These are phyloP conservation scores for Catocala nupta DNA, from an alignment of 2,888 invertebrate species.

Conservation along the genomic window DNA sequence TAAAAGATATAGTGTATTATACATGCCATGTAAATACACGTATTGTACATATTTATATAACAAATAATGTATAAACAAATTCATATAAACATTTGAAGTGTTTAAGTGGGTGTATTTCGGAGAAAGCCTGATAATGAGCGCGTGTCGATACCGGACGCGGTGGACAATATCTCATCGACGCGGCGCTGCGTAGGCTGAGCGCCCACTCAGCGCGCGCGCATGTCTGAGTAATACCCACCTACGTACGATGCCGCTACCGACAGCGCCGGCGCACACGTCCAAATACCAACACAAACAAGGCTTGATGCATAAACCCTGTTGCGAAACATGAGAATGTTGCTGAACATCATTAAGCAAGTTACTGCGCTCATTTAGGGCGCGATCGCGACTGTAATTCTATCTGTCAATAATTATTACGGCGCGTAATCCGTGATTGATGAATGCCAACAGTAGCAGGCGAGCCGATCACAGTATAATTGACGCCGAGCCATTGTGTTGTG, in stretches of 20 bases:
- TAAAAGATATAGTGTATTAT: no score
- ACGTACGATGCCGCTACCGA: slow-evolving; percentile 31
- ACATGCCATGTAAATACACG: no score
- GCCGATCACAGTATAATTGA: slow-evolving; percentile 72
- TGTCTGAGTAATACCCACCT: slow-evolving; percentile 50
- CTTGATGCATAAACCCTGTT: slow-evolving; percentile 20
- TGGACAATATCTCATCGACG: slow-evolving; percentile 59
- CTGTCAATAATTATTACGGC: slow-evolving; percentile 81
- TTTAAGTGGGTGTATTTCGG: slow-evolving; percentile 62
- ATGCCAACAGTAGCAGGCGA: slow-evolving; percentile 73
- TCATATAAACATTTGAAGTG: slow-evolving; percentile 44
- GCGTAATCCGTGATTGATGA: slow-evolving; percentile 82
- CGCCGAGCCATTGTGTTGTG: slow-evolving; percentile 66
- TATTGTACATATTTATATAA: background rate
- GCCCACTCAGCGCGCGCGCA: slow-evolving; percentile 60
- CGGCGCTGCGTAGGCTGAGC: slow-evolving; percentile 54
- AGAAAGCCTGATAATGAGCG: slow-evolving; percentile 66
- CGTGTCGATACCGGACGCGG: slow-evolving; percentile 55
- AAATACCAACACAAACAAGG: slow-evolving; percentile 24
- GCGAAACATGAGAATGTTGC: slow-evolving; percentile 28
- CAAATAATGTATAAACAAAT: slow-evolving; percentile 22
- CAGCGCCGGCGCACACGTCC: slow-evolving; percentile 25
- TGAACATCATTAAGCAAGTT: slow-evolving; percentile 60
- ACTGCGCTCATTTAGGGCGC: slow-evolving; percentile 62
- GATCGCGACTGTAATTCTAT: slow-evolving; percentile 62